Conservation (phyloP, 2,113 vertebrate genomes). For the Barbus barbus region DNA sequence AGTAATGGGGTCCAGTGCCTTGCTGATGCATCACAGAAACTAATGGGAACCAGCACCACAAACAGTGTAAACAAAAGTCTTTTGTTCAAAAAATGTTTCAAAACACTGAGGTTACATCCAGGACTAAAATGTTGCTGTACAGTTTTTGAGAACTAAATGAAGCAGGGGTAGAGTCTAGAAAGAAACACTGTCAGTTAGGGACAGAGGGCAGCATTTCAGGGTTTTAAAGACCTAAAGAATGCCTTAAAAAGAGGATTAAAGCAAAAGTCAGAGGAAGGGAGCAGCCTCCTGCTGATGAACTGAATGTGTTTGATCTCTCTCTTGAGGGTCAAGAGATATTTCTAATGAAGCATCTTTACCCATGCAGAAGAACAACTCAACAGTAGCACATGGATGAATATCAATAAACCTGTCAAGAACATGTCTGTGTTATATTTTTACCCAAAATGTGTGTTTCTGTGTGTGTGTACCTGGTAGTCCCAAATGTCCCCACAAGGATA, state of each 20-base stretch:
- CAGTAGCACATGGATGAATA: background rate
- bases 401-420: background rate
- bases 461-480: too few relatives aligned
- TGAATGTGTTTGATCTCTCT: constrained; percentile 67
- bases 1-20: constrained; percentile 87
- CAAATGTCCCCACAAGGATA: too few relatives aligned
- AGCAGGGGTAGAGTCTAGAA: constrained; percentile 10
- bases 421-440: background rate
- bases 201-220: too few relatives aligned
- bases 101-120: background rate
- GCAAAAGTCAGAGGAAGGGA: constrained; percentile 18
- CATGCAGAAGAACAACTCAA: background rate
- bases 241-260: too few relatives aligned
- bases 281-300: constrained; percentile 64
- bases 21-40: constrained; percentile 97
- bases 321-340: background rate
- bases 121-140: background rate
- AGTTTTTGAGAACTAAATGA: background rate
- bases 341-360: background rate
- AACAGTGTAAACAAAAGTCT: background rate
- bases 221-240: constrained; percentile 33
- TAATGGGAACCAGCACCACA: constrained; percentile 66
- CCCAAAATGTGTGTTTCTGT: background rate
- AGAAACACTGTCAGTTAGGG: constrained; percentile 57
- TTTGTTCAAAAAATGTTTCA: background rate